phyloP scores from a whole-genome alignment of 2,113 vertebrate genomes.

The Puffinus mauretanicus region DNA sequence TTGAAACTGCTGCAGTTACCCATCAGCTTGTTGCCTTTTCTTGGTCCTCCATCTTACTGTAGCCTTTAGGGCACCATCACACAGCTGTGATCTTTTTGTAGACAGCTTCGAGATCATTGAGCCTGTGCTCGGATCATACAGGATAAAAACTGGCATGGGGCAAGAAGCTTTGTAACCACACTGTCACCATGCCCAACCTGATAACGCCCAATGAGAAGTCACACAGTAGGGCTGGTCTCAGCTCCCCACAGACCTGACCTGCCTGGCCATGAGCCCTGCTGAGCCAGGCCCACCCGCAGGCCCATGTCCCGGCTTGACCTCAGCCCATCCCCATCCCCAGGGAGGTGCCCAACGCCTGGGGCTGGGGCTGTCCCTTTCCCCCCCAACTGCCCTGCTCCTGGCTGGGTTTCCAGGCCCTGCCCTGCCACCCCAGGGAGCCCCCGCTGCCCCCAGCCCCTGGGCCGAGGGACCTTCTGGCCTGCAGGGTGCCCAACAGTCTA shows the following conservation, averaged over 20 bases:
- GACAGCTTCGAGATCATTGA: neutral
- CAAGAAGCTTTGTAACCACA: neutral
- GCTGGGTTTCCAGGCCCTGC: neutral
- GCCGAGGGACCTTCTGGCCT: neutral
- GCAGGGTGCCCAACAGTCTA: fast-evolving
- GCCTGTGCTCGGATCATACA: neutral
- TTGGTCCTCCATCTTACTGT: neutral
- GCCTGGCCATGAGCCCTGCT: too few relatives aligned
- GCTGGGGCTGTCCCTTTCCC: neutral
- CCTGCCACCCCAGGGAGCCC: fast-evolving
- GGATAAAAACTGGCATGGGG: neutral
- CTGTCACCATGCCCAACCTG: neutral
- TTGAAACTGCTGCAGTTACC: neutral
- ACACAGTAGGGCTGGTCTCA: neutral
- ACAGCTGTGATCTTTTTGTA: neutral
- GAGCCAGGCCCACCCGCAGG: too few relatives aligned
- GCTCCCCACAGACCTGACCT: neutral
- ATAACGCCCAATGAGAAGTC: fast-evolving
- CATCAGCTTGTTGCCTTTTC: neutral
- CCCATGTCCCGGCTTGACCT: neutral
- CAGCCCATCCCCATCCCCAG: fast-evolving
- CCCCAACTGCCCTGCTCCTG: neutral
- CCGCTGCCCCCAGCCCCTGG: fast-evolving
- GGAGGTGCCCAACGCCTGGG: too few relatives aligned
- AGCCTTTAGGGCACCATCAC: neutral